Evolutionary conservation across 2,113 vertebrate species (phyloP).

Genomic region (Lepisosteus osseus): DNA sequence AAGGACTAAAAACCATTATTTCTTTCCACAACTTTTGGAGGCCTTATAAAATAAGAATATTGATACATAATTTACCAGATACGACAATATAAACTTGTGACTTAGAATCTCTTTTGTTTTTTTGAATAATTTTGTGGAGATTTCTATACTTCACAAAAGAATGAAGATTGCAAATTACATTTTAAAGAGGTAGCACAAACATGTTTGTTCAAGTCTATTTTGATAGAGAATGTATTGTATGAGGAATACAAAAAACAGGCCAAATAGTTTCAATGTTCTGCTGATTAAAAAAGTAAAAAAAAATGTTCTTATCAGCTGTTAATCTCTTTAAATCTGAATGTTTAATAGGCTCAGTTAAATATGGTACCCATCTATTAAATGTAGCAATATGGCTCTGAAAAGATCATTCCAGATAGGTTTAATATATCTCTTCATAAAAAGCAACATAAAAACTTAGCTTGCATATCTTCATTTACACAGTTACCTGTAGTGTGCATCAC

Average conservation of each 20-base stretch:
- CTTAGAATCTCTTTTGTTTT: too few species aligned
- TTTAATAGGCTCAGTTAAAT: constrained; percentile 52
- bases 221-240: constrained; percentile 8
- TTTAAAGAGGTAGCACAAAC: constrained; percentile 26
- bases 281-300: too few species aligned
- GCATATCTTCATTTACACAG: constrained; percentile 45
- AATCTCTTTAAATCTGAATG: too few species aligned
- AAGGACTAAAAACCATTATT: too few species aligned
- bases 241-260: background rate
- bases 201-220: constrained; percentile 18
- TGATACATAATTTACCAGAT: too few species aligned
- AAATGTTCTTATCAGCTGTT: too few species aligned
- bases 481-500: constrained; percentile 35
- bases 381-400: constrained; percentile 58
- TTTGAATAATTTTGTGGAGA: too few species aligned
- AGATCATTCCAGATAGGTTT: background rate
- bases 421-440: constrained; percentile 20
- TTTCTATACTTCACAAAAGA: too few species aligned
- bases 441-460: constrained; percentile 34
- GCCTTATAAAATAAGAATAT: too few species aligned
- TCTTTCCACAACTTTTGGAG: too few species aligned
- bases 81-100: too few species aligned
- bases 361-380: constrained; percentile 34
- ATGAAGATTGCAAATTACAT: background rate
- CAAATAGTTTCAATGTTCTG: too few species aligned